Conservation (phyloP, 2,888 invertebrate genomes). For the Tenthredo scrophulariae region DNA sequence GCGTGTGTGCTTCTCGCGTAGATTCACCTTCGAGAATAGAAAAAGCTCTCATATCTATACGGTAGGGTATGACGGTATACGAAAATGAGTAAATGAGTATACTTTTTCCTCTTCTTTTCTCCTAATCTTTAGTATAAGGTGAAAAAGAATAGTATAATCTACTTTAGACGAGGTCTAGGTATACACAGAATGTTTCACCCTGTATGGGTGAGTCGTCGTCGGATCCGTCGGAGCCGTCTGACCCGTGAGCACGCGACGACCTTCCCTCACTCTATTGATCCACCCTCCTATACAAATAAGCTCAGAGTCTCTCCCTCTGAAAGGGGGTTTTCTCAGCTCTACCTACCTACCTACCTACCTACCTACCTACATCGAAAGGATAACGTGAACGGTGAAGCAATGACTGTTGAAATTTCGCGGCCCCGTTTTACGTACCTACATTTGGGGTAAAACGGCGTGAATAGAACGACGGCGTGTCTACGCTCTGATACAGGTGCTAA, state of each 20-base stretch:
- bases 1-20: not conserved
- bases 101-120: not conserved
- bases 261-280: slow-evolving; percentile 77
- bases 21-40: not conserved
- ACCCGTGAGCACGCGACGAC: slow-evolving; percentile 72
- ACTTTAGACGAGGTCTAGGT: not conserved
- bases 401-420: slow-evolving; percentile 48
- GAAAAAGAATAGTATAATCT: not conserved
- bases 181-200: slow-evolving; percentile 28
- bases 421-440: not conserved
- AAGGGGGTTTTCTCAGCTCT: slow-evolving; percentile 18
- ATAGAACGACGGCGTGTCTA: slow-evolving; percentile 7
- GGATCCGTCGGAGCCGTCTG: slow-evolving; percentile 66
- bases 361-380: slow-evolving; percentile 15
- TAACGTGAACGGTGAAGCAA: slow-evolving; percentile 4
- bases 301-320: slow-evolving; percentile 59
- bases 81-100: not conserved
- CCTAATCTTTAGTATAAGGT: not conserved
- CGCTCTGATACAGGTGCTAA: not conserved
- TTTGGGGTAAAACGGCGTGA: slow-evolving; percentile 3
- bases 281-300: slow-evolving; percentile 74
- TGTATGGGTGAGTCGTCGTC: slow-evolving; percentile 33
- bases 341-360: slow-evolving; percentile 5
- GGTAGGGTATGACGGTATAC: too few species aligned
- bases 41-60: not conserved